A percentile compares a stretch with the other conserved stretches of the same genome.
phyloP scores from a whole-genome alignment of 2,797 vertebrate species.

The Acanthis flammea region DNA sequence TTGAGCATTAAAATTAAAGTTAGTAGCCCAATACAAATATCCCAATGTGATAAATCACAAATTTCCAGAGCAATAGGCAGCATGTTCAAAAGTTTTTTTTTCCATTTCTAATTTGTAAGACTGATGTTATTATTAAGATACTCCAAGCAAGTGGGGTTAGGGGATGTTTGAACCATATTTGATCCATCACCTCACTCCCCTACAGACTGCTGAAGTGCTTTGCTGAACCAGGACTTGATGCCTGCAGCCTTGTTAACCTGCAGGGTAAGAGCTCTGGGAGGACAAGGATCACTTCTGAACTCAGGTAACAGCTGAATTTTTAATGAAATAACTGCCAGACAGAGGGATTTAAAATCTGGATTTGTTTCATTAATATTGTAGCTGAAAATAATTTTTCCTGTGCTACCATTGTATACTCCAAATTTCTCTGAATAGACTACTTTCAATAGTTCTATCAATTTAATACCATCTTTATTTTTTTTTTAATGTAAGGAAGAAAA shows the following conservation, averaged over 20 bases:
- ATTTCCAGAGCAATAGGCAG: neutral
- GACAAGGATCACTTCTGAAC: slow-evolving; percentile 11
- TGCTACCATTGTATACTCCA: neutral
- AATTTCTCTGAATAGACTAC: neutral
- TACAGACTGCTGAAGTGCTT: neutral
- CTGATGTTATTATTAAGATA: neutral
- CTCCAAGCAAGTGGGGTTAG: neutral
- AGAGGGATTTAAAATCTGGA: neutral
- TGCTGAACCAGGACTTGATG: neutral
- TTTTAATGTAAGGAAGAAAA: neutral
- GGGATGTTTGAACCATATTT: neutral
- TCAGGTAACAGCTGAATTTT: slow-evolving; percentile 1
- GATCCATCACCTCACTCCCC: neutral
- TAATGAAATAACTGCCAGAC: neutral
- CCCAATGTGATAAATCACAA: neutral
- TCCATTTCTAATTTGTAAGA: neutral
- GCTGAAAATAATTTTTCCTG: neutral
- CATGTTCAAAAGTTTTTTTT: neutral
- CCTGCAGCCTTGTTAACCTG: neutral
- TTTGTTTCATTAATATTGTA: slow-evolving; percentile 15
- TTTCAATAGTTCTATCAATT: neutral
- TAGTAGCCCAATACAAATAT: neutral
- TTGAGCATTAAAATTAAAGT: neutral
- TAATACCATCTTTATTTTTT: neutral
- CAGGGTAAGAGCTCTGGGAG: neutral